Conservation (phyloP, 2,797 vertebrate genomes). For the Sebastes nivosus region DNA sequence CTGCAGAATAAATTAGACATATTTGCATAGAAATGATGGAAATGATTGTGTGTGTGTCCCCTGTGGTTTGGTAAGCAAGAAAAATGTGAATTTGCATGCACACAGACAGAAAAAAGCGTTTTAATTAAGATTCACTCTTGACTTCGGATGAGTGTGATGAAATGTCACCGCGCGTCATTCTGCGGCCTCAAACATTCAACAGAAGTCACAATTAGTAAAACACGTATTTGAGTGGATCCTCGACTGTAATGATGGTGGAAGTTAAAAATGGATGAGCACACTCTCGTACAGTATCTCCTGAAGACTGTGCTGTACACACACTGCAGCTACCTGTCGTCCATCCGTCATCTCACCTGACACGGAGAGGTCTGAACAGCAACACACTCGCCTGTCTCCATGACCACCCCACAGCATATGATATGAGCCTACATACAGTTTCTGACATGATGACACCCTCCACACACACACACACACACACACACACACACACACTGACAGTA, state of each 20-base stretch:
- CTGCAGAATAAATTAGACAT: background rate
- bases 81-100: background rate
- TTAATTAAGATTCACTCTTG: background rate
- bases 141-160: background rate
- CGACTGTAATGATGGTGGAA: background rate
- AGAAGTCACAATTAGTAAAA: background rate
- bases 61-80: background rate
- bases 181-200: background rate
- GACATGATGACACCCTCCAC: slow-evolving; percentile 12
- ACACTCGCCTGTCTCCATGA: slow-evolving; percentile 16
- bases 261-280: background rate
- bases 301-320: background rate
- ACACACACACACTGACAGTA: slow-evolving; percentile 16
- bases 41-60: background rate
- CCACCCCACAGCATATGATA: slow-evolving; percentile 24
- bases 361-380: slow-evolving; percentile 2
- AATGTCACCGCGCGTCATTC: background rate
- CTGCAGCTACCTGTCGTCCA: slow-evolving; percentile 4
- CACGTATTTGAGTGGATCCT: background rate
- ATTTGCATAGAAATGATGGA: background rate
- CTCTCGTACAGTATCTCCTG: background rate
- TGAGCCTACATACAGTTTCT: slow-evolving; percentile 10
- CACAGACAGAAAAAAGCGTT: background rate
- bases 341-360: slow-evolving; percentile 9
- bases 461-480: slow-evolving; percentile 9